Percentiles rank a stretch among this genome's conserved stretches.
phyloP scores from a whole-genome alignment of 2,888 invertebrate species.

The Xylocampa areola region DNA sequence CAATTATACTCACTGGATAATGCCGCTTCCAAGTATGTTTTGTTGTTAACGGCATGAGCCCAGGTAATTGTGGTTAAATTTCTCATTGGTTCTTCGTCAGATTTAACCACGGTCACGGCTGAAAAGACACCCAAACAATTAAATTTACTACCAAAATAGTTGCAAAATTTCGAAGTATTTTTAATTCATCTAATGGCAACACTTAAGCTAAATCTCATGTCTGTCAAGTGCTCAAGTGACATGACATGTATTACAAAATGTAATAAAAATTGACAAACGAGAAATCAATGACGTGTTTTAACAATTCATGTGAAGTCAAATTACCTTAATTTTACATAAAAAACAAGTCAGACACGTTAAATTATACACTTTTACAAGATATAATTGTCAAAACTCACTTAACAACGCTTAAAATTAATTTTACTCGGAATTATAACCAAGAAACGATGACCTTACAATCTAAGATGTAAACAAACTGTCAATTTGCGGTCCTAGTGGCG shows the following conservation, averaged over 20 bases:
- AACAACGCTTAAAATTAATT: not conserved
- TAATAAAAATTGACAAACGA: constrained; percentile 4
- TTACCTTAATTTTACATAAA: too few species aligned
- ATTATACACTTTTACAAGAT: not conserved
- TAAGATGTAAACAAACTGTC: constrained; percentile 1
- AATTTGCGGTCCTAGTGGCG: constrained; percentile 19
- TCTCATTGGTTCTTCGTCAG: constrained; percentile 83
- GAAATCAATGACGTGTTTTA: constrained; percentile 7
- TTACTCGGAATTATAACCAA: constrained; percentile 1
- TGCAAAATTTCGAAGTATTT: not conserved
- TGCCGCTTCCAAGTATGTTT: constrained; percentile 90
- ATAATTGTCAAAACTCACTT: not conserved
- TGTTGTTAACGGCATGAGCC: constrained; percentile 96
- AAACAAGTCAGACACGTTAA: not conserved
- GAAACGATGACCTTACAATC: constrained; percentile 15
- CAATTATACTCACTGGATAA: constrained; percentile 87
- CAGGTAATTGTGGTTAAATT: constrained; percentile 94
- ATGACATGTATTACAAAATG: not conserved
- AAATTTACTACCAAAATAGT: constrained; percentile 26
- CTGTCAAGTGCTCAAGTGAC: not conserved
- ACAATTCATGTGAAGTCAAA: too few species aligned
- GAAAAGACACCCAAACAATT: constrained; percentile 54
- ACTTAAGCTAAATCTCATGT: constrained; percentile 19
- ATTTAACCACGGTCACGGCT: constrained; percentile 74
- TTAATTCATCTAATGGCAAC: constrained; percentile 30